Conservation (phyloP, 2,113 vertebrate species). For the Gadus chalcogrammus region DNA sequence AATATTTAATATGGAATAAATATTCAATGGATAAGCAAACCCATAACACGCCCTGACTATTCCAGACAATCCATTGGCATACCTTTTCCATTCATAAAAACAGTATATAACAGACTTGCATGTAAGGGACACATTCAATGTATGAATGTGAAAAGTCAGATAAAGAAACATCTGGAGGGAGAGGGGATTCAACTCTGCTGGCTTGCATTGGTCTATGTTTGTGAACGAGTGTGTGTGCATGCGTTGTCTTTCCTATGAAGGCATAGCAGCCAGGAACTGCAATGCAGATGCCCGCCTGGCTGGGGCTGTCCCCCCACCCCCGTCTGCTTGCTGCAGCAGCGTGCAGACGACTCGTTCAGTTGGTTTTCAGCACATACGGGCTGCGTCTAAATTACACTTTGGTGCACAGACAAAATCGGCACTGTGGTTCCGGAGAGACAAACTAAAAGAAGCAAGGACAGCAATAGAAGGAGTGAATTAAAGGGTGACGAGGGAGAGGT, state of each 20-base stretch:
- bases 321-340: neutral
- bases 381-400: constrained; percentile 17
- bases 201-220: no score
- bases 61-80: no score
- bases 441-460: neutral
- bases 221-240: constrained; percentile 7
- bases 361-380: constrained; percentile 26
- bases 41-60: no score
- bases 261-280: constrained; percentile 36
- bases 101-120: no score
- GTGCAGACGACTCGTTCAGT: constrained; percentile 9
- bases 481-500: neutral
- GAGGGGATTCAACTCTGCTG: no score
- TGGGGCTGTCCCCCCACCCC: constrained; percentile 13
- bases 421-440: neutral
- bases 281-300: constrained; percentile 47
- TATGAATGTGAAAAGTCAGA: no score
- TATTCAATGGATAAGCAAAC: no score
- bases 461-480: neutral
- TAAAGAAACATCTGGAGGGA: no score
- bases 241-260: constrained; percentile 30
- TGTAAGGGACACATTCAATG: no score
- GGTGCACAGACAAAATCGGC: constrained; percentile 21
- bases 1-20: no score
- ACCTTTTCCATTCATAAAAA: no score